Conservation (phyloP, 2,888 invertebrate species). For the Conistra vaccinii region DNA sequence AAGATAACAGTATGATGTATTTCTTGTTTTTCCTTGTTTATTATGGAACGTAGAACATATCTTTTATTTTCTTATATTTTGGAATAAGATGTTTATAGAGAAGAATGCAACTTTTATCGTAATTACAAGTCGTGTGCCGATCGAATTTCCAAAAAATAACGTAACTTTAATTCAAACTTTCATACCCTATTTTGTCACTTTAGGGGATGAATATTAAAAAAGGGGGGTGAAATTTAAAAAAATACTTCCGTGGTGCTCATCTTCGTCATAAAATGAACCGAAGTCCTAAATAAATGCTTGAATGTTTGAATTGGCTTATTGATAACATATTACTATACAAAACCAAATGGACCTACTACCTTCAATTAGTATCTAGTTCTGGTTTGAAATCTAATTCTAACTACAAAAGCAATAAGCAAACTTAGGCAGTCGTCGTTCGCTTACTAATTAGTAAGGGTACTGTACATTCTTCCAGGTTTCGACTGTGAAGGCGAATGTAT, state of each 20-base stretch:
- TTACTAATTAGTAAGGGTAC: conserved; percentile 42
- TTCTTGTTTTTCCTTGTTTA: conserved; percentile 52
- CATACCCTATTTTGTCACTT: neutral
- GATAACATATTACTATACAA: neutral
- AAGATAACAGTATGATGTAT: conserved; percentile 52
- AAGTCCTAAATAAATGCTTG: no score
- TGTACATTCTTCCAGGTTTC: conserved; percentile 9
- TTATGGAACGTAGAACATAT: conserved; percentile 9
- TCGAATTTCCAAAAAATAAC: neutral
- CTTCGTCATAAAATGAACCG: neutral
- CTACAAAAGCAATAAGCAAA: conserved; percentile 34
- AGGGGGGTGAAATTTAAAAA: neutral
- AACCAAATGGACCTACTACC: neutral
- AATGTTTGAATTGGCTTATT: neutral
- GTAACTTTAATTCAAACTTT: neutral
- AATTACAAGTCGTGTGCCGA: no score
- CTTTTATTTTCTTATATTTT: neutral
- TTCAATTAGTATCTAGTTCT: conserved; percentile 28
- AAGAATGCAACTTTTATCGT: no score
- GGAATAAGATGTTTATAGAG: neutral
- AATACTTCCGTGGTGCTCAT: neutral
- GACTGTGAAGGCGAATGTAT: neutral
- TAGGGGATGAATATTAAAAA: neutral
- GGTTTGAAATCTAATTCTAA: conserved; percentile 32
- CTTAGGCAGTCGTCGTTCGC: conserved; percentile 28